A percentile compares a stretch with the other conserved stretches of the same genome.
Evolutionary conservation across 2,113 vertebrate genomes (phyloP).

Genomic region (Halcyon senegalensis): DNA sequence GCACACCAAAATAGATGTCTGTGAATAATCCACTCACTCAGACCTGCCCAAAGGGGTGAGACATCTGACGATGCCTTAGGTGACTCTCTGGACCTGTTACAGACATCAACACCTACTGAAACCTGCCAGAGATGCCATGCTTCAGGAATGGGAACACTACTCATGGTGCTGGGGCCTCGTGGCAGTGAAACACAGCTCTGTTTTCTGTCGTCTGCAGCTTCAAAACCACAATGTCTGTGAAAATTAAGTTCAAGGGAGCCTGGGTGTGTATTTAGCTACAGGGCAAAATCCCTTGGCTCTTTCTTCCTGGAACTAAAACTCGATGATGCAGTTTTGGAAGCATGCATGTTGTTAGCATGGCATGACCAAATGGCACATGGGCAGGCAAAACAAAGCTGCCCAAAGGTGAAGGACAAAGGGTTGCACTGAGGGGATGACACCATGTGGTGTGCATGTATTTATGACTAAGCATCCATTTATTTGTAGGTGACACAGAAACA

Average conservation of each 20-base stretch:
- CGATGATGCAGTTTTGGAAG: background rate
- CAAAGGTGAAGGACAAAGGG: background rate
- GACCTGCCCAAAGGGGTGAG: background rate
- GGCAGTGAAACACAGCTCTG: background rate
- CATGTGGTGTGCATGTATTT: background rate
- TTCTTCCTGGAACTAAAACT: background rate
- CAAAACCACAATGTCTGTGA: background rate
- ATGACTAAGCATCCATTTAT: background rate
- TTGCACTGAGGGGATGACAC: background rate
- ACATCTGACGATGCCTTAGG: fast-evolving
- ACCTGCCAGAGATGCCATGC: background rate
- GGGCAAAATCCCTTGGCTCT: background rate
- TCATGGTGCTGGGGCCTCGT: background rate
- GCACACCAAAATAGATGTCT: background rate
- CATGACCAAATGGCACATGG: background rate
- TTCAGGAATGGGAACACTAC: background rate
- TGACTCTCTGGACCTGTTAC: background rate
- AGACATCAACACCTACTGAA: background rate
- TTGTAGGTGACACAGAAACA: background rate
- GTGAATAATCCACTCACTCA: background rate
- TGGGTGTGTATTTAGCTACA: background rate
- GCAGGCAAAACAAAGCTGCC: background rate
- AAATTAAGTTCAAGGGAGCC: background rate
- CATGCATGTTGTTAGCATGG: fast-evolving
- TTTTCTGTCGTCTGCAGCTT: background rate